These are phyloP conservation scores for Dryadula phaetusa DNA, from an alignment of 2,888 invertebrate genomes.

Conservation along the genomic window DNA sequence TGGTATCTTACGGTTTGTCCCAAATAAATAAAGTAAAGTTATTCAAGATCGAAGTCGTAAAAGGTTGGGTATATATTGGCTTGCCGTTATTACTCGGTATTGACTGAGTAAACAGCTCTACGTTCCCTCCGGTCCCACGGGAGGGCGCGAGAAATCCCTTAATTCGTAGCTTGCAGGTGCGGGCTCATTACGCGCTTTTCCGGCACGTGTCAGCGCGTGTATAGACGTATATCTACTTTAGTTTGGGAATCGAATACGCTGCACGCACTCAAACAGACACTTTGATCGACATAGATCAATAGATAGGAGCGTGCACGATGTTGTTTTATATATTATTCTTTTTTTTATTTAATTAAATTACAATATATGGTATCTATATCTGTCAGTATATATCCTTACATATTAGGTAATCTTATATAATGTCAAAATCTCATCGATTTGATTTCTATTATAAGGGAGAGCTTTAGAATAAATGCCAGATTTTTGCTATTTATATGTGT, in stretches of 20 bases:
- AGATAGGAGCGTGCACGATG: conserved; percentile 44
- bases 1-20: neutral
- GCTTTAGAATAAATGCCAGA: too few relatives aligned
- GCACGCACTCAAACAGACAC: conserved; percentile 63
- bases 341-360: conserved; percentile 17
- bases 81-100: conserved; percentile 70
- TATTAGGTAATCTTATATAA: too few relatives aligned
- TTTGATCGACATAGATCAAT: conserved; percentile 58
- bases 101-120: conserved; percentile 73
- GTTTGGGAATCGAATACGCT: conserved; percentile 60
- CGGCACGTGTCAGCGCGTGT: conserved; percentile 79
- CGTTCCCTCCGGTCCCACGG: conserved; percentile 75
- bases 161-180: conserved; percentile 81
- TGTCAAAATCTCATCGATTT: too few relatives aligned
- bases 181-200: conserved; percentile 80
- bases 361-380: neutral
- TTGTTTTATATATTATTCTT: conserved; percentile 32
- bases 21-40: conserved; percentile 40
- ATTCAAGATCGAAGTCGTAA: conserved; percentile 42
- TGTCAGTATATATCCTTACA: too few relatives aligned
- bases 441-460: too few relatives aligned
- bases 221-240: conserved; percentile 57
- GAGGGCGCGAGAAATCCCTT: conserved; percentile 84
- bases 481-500: too few relatives aligned
- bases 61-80: conserved; percentile 53